Evolutionary conservation across 2,888 invertebrate species (phyloP), one percentile per base, ranked within the genome.

Genomic region (Pinctada fucata): DNA sequence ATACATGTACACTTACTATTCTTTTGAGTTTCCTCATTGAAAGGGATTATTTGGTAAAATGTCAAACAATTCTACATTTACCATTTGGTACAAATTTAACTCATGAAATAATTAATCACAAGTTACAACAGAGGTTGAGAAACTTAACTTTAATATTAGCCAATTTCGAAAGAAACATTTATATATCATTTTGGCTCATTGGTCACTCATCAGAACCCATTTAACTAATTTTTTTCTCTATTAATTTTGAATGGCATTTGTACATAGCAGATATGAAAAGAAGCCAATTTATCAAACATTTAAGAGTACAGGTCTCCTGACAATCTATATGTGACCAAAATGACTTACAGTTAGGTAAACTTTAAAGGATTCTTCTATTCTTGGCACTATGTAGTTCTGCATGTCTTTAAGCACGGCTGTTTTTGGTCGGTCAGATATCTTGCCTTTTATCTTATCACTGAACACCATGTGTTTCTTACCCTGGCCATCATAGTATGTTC

Each of bases 331-430:
- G 31, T 31, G 31, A 31, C 31, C 31, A 31, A 31, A 31, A 31
- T 1, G 65, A 79, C 90, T 84, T 82, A 92, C 92, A 75, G 84
- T 81, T 50, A 90, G 82, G 81, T 91, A 92, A 13, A 83, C 79
- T 72, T 88, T 87, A 83, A 92, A 92, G 5, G 86, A 75, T 63
- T 90, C 90, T 74, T 92, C 91, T 65, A 92, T 86, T 69, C 87
- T 85, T 45, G 85, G 85, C 73, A 88, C 80, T 3, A 92, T 74
- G 72, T 84, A 82, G 58, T 84, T 83, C 79, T 90, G 90, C 49
- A 89, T 84, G 65, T 91, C 91, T 65, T 87, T 89, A 72, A 92
- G 79, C 2, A 88, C 85, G 2, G 88, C 83, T 1, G 91, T 86
- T 75, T 87, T 89, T 2, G 92, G 92, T 73, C 91, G 75, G 10